Percentiles rank a stretch among this genome's conserved stretches.
phyloP scores from a whole-genome alignment of 2,113 vertebrate species.

The Thryonomys swinderianus region DNA sequence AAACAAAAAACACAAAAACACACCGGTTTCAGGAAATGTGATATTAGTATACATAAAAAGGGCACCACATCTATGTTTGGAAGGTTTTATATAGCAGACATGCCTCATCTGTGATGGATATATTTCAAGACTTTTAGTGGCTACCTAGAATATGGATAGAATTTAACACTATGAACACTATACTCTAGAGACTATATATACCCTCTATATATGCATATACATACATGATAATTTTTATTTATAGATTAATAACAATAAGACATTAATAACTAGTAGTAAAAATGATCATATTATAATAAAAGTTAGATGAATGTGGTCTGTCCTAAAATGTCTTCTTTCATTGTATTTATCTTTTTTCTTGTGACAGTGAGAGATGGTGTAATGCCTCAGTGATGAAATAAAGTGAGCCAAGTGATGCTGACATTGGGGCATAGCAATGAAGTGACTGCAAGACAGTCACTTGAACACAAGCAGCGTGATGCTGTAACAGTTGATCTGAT shows the following conservation, averaged over 20 bases:
- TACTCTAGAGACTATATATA: not conserved
- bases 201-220: not conserved
- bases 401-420: not conserved
- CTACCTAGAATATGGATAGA: not conserved
- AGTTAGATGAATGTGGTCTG: not conserved
- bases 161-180: not conserved
- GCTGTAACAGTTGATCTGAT: not conserved
- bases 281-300: not conserved
- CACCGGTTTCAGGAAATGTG: slow-evolving; percentile 20
- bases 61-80: not conserved
- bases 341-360: not conserved
- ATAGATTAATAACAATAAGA: not conserved
- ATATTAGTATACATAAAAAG: not conserved
- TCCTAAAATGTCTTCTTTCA: not conserved
- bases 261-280: not conserved
- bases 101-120: not conserved
- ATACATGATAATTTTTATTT: not conserved
- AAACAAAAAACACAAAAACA: too few species aligned
- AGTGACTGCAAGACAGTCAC: not conserved
- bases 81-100: not conserved
- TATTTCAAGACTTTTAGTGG: not conserved
- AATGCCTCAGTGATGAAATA: not conserved
- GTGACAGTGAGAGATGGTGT: not conserved
- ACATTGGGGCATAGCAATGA: not conserved
- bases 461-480: not conserved